Evolutionary conservation across 1,140 invertebrate genomes (phyloP).

Genomic region (Mercenaria mercenaria): DNA sequence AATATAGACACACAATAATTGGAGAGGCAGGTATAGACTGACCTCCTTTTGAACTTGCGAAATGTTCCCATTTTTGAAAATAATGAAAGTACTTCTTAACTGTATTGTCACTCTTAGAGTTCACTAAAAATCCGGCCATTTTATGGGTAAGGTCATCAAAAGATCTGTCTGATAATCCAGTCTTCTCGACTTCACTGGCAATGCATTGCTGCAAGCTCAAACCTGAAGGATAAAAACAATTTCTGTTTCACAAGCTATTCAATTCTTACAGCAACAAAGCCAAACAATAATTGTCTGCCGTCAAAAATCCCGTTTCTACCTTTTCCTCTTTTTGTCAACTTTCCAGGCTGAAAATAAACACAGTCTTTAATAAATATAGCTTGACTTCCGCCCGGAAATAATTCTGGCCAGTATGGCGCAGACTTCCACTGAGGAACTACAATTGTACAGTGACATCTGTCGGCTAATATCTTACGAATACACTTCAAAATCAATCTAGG

Average conservation of each 20-base stretch:
- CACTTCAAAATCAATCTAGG: background rate
- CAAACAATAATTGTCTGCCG: background rate
- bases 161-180: background rate
- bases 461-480: background rate
- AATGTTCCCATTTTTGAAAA: conserved; percentile 47
- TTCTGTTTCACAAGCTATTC: background rate
- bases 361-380: background rate
- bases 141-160: background rate
- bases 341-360: background rate
- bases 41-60: background rate
- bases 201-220: background rate
- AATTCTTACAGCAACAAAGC: background rate
- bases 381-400: background rate
- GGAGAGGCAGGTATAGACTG: conserved; percentile 19
- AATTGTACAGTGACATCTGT: background rate
- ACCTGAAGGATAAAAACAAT: background rate
- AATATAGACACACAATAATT: conserved; percentile 32
- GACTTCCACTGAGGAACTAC: conserved; percentile 37
- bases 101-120: conserved; percentile 42
- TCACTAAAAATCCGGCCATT: conserved; percentile 1
- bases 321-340: background rate
- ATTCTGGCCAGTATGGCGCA: background rate
- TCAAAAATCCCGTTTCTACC: conserved; percentile 40
- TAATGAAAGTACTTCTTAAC: conserved; percentile 34
- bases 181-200: background rate